phyloP scores from a whole-genome alignment of 2,888 invertebrate genomes.

The Cryptocephalus primarius region DNA sequence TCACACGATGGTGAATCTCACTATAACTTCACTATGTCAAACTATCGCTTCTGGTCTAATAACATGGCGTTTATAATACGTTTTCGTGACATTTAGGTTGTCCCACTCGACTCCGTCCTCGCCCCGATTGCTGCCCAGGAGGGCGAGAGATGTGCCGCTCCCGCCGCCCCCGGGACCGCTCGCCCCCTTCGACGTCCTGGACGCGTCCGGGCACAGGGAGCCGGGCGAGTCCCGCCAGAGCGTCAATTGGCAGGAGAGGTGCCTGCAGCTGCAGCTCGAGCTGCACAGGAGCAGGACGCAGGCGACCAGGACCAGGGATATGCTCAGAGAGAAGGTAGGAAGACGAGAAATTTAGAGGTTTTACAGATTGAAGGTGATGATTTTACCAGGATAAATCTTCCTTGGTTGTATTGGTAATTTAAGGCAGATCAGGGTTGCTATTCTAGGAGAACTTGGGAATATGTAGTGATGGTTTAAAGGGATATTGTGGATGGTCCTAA shows the following conservation, averaged over 20 bases:
- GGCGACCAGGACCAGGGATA: slow-evolving; percentile 75
- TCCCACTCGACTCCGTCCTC: slow-evolving; percentile 60
- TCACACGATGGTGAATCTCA: too few species aligned
- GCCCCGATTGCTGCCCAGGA: slow-evolving; percentile 59
- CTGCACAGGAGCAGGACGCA: slow-evolving; percentile 77
- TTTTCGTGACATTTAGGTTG: slow-evolving; percentile 12
- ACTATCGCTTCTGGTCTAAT: too few species aligned
- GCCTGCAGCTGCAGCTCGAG: slow-evolving; percentile 75
- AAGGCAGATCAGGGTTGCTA: too few species aligned
- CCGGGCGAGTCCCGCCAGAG: slow-evolving; percentile 19
- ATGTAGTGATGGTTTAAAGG: too few species aligned
- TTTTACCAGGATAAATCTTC: too few species aligned
- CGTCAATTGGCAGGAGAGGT: slow-evolving; percentile 82
- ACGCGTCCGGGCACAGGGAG: slow-evolving; percentile 35
- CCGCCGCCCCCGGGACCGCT: slow-evolving; percentile 20
- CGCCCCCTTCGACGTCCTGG: slow-evolving; percentile 24
- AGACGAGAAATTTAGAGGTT: too few species aligned
- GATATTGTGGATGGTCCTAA: too few species aligned
- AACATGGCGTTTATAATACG: too few species aligned
- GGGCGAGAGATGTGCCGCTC: slow-evolving; percentile 45
- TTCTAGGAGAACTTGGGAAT: too few species aligned
- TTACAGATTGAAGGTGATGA: too few species aligned
- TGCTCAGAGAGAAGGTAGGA: slow-evolving; percentile 80
- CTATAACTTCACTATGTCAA: too few species aligned
- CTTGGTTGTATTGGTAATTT: too few species aligned